Conservation (phyloP, 2,797 vertebrate species). For the Pelochelys cantorii region DNA sequence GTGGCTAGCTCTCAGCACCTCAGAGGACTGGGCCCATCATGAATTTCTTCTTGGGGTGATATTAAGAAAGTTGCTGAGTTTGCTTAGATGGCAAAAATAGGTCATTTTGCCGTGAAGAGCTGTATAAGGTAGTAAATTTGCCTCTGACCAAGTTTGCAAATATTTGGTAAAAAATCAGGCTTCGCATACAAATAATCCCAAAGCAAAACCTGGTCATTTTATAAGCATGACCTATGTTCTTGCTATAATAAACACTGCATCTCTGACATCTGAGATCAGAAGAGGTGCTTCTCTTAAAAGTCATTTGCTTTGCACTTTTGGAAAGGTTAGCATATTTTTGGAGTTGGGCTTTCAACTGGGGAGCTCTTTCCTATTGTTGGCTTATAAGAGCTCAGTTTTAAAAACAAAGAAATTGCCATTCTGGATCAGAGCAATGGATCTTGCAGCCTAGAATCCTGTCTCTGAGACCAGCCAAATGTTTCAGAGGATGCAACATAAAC, state of each 20-base stretch:
- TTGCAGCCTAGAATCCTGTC: neutral
- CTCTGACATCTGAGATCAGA: neutral
- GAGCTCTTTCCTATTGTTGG: accelerated
- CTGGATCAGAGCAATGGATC: neutral
- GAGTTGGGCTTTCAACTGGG: accelerated
- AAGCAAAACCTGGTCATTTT: neutral
- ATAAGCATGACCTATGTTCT: neutral
- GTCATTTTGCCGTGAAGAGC: neutral
- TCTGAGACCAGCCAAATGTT: neutral
- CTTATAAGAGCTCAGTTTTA: neutral
- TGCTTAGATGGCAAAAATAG: neutral
- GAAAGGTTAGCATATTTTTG: neutral
- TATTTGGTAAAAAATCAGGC: neutral
- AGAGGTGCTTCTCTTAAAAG: neutral
- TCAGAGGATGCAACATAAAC: accelerated
- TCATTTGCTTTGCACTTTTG: neutral
- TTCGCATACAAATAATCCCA: neutral
- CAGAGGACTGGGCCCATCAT: too few species aligned
- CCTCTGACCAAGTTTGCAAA: neutral
- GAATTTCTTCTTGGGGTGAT: neutral
- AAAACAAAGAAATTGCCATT: neutral
- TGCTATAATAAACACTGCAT: neutral
- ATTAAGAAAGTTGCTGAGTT: neutral
- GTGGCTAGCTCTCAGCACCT: neutral
- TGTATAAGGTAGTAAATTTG: neutral